phyloP scores from a whole-genome alignment of 2,797 vertebrate species.

The Synaphobranchus kaupii region DNA sequence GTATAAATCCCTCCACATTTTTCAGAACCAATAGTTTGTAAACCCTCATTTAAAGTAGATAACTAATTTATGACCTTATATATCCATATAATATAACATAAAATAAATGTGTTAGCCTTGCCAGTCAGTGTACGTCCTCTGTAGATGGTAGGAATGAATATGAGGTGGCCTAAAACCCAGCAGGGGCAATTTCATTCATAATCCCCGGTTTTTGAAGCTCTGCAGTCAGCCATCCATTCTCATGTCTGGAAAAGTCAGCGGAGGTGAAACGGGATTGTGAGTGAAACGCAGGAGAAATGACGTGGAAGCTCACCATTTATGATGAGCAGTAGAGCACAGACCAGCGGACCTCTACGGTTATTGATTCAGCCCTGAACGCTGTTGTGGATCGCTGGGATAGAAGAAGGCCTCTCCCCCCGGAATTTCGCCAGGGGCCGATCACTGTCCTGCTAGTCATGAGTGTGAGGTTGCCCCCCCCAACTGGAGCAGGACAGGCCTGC shows the following conservation, averaged over 20 bases:
- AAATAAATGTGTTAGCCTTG: neutral
- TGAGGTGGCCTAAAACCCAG: neutral
- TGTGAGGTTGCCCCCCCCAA: neutral
- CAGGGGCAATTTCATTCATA: neutral
- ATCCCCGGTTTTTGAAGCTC: neutral
- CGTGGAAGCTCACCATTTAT: neutral
- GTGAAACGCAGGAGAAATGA: neutral
- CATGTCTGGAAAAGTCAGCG: neutral
- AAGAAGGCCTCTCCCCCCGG: neutral
- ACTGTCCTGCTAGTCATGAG: constrained; percentile 2
- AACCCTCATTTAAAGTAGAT: too few relatives aligned
- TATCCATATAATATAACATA: neutral
- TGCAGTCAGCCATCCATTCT: neutral
- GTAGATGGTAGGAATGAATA: neutral
- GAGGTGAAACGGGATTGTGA: neutral
- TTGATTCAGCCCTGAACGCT: neutral
- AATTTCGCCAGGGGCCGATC: neutral
- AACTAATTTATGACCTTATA: neutral
- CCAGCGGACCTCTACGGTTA: neutral
- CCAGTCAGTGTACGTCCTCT: neutral
- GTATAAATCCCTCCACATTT: neutral
- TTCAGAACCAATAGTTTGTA: neutral
- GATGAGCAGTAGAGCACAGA: neutral
- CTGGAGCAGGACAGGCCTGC: neutral
- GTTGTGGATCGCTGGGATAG: neutral